Evolutionary conservation across 2,113 vertebrate genomes (phyloP), one percentile per base, ranked within the genome.

Genomic region (Columba janthina): DNA sequence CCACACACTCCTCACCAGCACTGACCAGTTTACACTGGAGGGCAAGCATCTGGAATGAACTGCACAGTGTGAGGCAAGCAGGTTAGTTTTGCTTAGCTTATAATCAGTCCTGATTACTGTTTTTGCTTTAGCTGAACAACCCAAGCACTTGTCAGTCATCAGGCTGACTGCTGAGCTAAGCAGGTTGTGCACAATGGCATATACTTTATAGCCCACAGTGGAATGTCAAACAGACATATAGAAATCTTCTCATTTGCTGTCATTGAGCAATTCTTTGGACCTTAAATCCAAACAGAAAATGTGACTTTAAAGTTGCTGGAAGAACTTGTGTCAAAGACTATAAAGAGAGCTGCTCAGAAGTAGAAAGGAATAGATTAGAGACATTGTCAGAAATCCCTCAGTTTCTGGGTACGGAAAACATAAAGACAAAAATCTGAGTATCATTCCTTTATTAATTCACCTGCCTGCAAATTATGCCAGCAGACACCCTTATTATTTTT

Each of bases 1-100:
- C 4, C 32, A 42, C 42, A 16, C 0, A 0, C 1, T 25, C 6
- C 24, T 26, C 2, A 0, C 1, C 54, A 50, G 26, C 0, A 0
- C 31, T 1, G 8, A 32, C 32, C 8, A 21, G 3, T 13, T 50
- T 9, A 16, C 12, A 57, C 10, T 0, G 0, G 18, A 86, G 62
- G 25, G 14, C 0, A 5, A 50, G 21, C 8, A 22, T 20, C 12
- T 34, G n/a, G 5, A 15, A 54, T 20, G 26, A 22, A 22, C 21
- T 9, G 10, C 17, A 12, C 15, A 9, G 4, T 9, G 15, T 15
- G 25, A 90, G 40, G 4, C 21, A 42, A 38, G 13, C 9, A 20
- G 26, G 7, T 26, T 66, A 15, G 4, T 18, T 87, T 77, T 66
- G 31, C 13, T 81, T 26, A 24, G 51, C 21, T 84, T 22, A 15